Conservation (phyloP, 2,888 invertebrate genomes). For the Drosophila ustulata region DNA sequence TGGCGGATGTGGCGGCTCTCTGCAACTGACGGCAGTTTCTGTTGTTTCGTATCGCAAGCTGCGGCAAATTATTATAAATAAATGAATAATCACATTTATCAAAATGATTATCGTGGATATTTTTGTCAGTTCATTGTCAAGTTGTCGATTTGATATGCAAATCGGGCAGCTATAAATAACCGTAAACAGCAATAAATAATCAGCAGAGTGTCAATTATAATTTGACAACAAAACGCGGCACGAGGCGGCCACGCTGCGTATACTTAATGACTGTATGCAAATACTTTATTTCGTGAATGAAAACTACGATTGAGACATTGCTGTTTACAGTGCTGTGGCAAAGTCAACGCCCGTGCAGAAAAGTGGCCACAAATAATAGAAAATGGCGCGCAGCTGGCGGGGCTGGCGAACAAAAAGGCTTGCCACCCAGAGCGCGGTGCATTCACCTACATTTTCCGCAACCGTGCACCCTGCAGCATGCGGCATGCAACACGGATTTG, state of each 20-base stretch:
- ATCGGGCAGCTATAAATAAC: constrained; percentile 53
- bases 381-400: constrained; percentile 47
- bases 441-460: constrained; percentile 76
- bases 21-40: constrained; percentile 24
- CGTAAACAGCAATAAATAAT: constrained; percentile 24
- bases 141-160: constrained; percentile 60
- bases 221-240: constrained; percentile 45
- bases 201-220: constrained; percentile 60
- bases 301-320: constrained; percentile 9
- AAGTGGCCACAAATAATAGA: constrained; percentile 66
- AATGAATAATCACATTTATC: constrained; percentile 35
- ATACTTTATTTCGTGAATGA: constrained; percentile 1
- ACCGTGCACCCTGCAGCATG: constrained; percentile 60
- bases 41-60: background rate
- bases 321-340: constrained; percentile 47
- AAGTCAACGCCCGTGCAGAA: constrained; percentile 70
- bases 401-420: background rate
- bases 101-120: constrained; percentile 34
- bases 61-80: background rate
- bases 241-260: constrained; percentile 14
- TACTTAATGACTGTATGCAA: constrained; percentile 24
- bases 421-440: constrained; percentile 53
- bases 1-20: constrained; percentile 19
- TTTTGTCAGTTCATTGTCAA: constrained; percentile 69
- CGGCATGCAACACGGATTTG: constrained; percentile 64